A percentile compares a stretch with the other conserved stretches of the same genome.
Evolutionary conservation across 2,797 vertebrate species (phyloP).

Genomic region (Pseudomugil tenellus): DNA sequence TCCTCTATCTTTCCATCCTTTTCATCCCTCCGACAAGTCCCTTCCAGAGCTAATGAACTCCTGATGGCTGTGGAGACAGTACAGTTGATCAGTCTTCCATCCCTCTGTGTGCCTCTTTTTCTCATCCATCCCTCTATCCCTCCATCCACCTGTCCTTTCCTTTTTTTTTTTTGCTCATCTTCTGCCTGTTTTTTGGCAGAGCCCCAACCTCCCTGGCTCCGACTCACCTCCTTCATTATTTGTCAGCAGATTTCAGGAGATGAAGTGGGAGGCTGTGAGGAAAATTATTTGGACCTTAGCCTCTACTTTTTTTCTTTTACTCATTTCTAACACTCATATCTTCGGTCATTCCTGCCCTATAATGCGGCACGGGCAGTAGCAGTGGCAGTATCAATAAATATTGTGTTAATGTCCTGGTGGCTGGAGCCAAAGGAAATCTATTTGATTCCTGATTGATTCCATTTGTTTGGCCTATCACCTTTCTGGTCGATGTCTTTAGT

Average conservation of each 20-base stretch:
- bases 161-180: constrained; percentile 34
- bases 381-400: constrained; percentile 73
- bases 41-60: constrained; percentile 73
- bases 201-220: constrained; percentile 46
- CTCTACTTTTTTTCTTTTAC: constrained; percentile 25
- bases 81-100: constrained; percentile 57
- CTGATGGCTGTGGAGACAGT: constrained; percentile 62
- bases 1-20: constrained; percentile 44
- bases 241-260: constrained; percentile 78
- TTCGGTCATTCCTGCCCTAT: constrained; percentile 36
- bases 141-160: constrained; percentile 45
- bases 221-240: constrained; percentile 65
- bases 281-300: constrained; percentile 62
- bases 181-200: constrained; percentile 60
- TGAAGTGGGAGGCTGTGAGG: constrained; percentile 54
- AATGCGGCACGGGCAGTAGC: constrained; percentile 66
- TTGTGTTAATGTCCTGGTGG: constrained; percentile 70
- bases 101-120: constrained; percentile 30
- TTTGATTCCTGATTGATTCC: constrained; percentile 63
- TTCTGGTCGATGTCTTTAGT: constrained; percentile 12
- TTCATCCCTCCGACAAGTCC: constrained; percentile 42
- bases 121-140: neutral
- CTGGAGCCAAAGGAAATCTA: constrained; percentile 70
- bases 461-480: constrained; percentile 54
- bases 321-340: constrained; percentile 28